These are phyloP conservation scores for Corythaeola cristata DNA, from an alignment of 2,113 vertebrate genomes.

Conservation along the genomic window DNA sequence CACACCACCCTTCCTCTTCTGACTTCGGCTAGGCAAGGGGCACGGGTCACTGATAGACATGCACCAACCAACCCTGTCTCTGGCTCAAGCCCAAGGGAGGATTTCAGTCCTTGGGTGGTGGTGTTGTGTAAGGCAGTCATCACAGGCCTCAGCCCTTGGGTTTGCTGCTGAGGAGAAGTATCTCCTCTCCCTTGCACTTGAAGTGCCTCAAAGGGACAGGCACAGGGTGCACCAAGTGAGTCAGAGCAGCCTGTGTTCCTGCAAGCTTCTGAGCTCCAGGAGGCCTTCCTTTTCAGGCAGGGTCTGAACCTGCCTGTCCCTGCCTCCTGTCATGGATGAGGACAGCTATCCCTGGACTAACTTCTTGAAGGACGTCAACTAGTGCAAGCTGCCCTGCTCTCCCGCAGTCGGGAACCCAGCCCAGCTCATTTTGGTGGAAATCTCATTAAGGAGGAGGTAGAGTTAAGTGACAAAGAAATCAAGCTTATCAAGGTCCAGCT, in stretches of 20 bases:
- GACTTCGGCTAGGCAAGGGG: not conserved
- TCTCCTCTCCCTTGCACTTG: not conserved
- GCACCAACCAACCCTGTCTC: not conserved
- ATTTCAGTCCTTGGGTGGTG: not conserved
- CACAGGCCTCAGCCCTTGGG: not conserved
- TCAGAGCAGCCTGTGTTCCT: not conserved
- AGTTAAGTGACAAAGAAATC: not conserved
- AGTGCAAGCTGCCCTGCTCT: not conserved
- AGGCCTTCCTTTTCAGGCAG: not conserved
- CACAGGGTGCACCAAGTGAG: not conserved
- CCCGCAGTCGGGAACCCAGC: fast-evolving
- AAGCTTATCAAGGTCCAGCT: conserved; percentile 1
- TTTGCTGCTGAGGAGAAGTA: not conserved
- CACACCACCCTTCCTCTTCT: not conserved
- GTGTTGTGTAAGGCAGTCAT: not conserved
- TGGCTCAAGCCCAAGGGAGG: not conserved
- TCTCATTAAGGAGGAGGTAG: not conserved
- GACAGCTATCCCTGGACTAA: not conserved
- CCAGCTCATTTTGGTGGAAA: not conserved
- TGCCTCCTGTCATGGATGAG: not conserved
- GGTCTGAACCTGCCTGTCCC: not conserved
- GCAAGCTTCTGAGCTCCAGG: not conserved
- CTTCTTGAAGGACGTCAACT: not conserved
- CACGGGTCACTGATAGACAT: not conserved
- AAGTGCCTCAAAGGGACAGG: not conserved